phyloP scores from a whole-genome alignment of 2,797 vertebrate genomes.

The Cirrhinus mrigala region DNA sequence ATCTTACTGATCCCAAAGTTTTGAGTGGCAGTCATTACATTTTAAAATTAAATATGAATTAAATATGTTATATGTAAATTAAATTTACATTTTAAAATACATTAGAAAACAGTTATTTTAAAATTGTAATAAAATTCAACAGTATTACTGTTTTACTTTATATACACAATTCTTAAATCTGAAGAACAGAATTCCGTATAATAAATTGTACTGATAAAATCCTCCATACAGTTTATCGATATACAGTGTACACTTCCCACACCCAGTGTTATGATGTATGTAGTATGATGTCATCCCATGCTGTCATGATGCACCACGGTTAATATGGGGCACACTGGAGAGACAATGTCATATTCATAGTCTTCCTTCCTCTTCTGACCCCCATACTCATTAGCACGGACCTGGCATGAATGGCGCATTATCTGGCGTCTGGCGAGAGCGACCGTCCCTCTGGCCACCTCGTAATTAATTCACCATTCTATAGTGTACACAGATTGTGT shows the following conservation, averaged over 20 bases:
- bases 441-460: slow-evolving; percentile 30
- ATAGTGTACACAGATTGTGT: slow-evolving; percentile 49
- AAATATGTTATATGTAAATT: no score
- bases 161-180: background rate
- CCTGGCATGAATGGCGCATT: slow-evolving; percentile 55
- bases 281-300: slow-evolving; percentile 64
- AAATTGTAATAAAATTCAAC: background rate
- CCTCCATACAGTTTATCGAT: background rate
- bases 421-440: slow-evolving; percentile 50
- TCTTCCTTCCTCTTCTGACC: slow-evolving; percentile 46
- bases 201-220: background rate
- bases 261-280: slow-evolving; percentile 32
- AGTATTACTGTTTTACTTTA: background rate
- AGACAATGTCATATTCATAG: slow-evolving; percentile 71
- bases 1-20: no score
- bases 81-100: background rate
- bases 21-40: no score
- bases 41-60: no score
- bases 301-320: background rate
- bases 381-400: slow-evolving; percentile 56
- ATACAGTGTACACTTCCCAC: background rate
- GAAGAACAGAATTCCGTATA: background rate
- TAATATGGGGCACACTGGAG: slow-evolving; percentile 63
- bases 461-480: slow-evolving; percentile 51
- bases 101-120: background rate